These are phyloP conservation scores for Cephus nigrinus DNA, from an alignment of 2,888 invertebrate species.

Conservation along the genomic window DNA sequence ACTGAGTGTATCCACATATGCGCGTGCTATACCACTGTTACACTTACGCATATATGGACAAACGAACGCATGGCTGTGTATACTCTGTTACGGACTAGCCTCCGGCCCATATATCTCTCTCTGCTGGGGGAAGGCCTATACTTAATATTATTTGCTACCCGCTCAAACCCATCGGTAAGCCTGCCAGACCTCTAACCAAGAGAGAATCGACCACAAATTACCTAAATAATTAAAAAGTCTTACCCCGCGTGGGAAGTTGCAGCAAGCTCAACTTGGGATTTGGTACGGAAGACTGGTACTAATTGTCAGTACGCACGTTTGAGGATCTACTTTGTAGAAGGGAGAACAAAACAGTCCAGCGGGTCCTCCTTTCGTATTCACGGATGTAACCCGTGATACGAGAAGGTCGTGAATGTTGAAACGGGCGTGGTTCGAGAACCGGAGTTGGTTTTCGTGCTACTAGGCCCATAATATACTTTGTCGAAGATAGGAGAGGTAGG, in stretches of 20 bases:
- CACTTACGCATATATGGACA: slow-evolving; percentile 19
- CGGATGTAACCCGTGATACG: background rate
- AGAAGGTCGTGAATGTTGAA: background rate
- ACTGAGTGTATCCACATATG: slow-evolving; percentile 27
- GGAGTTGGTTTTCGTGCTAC: background rate
- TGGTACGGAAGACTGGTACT: background rate
- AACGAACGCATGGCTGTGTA: slow-evolving; percentile 24
- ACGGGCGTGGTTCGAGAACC: background rate
- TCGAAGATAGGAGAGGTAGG: background rate
- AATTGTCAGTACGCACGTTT: background rate
- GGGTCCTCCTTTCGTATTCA: background rate
- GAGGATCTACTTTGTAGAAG: background rate
- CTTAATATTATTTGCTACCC: slow-evolving; percentile 66
- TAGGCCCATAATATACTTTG: background rate
- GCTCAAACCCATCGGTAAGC: slow-evolving; percentile 40
- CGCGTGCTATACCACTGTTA: slow-evolving; percentile 24
- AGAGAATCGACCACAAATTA: slow-evolving; percentile 57
- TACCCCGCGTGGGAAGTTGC: slow-evolving; percentile 26
- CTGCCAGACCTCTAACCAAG: slow-evolving; percentile 31
- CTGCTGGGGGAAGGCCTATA: slow-evolving; percentile 57
- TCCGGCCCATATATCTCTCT: slow-evolving; percentile 54
- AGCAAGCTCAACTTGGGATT: background rate
- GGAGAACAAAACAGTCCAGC: background rate
- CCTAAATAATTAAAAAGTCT: slow-evolving; percentile 60
- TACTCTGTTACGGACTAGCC: slow-evolving; percentile 19